Evolutionary conservation across 2,113 vertebrate genomes (phyloP), one percentile per base, ranked within the genome.

Genomic region (Brienomyrus longianalis): DNA sequence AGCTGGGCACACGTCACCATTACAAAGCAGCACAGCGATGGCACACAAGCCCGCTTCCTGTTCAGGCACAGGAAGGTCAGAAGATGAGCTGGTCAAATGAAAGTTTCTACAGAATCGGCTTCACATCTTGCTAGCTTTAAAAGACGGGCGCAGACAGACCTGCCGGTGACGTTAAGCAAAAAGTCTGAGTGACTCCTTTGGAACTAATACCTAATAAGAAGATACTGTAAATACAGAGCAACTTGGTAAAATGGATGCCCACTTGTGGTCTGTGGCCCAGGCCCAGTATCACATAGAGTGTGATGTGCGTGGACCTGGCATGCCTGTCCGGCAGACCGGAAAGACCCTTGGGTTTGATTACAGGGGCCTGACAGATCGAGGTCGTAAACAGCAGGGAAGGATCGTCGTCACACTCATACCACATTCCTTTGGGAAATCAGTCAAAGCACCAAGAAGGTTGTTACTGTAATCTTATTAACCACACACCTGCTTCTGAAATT

Each of bases 351-450:
- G 83, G 19, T 48, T 80, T 86, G 47, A 88, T 83, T 74, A 47
- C 3, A 86, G 50, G 83, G 66, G 89, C 31, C 50, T 85, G 88
- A 85, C 83, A 66, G n/a, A 88, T 43, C 62, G 89, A 85, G 48
- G 39, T n/a, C 88, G 66, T 87, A 31, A 90, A 17, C 86, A 54
- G 86, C 31, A 54, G 23, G 9, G 80, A 7, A 47, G 3, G 31
- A 48, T 74, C 59, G 56, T 74, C 89, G 9, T 62, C 83, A 85
- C 13, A 59, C 11, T 39, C 51, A 56, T 23, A 2, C 15, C 54
- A 52, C 17, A 35, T 77, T 31, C 27, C 62, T 50, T 51, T 31
- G 11, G 88, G 88, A 62, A 51, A 3, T 31, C 27, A 62, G 27
- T 50, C 88, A 39, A 50, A 88, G n/a, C 88, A 15, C 17, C 43